Conservation (phyloP, 2,797 vertebrate species). For the Schizopygopsis malacanthus region DNA sequence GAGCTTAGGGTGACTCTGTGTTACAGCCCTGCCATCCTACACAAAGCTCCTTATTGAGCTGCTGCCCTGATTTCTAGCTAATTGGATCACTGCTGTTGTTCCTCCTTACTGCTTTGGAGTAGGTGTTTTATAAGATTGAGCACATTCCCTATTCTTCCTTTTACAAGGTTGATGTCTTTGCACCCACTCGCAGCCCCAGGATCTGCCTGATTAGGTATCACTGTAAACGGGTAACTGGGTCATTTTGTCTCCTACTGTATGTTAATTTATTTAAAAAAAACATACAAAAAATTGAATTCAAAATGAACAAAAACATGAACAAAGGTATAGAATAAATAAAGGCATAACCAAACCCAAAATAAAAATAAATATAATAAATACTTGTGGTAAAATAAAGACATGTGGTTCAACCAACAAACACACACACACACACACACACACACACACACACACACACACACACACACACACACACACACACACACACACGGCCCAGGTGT, state of each 20-base stretch:
- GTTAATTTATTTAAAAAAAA: background rate
- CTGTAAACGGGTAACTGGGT: background rate
- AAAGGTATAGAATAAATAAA: background rate
- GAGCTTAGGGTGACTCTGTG: constrained; percentile 62
- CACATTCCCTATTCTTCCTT: constrained; percentile 59
- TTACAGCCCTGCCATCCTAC: constrained; percentile 68
- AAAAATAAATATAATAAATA: background rate
- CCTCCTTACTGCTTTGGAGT: constrained; percentile 66
- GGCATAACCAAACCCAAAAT: background rate
- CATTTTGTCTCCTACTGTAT: background rate
- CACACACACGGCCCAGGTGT: too few relatives aligned
- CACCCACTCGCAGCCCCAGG: constrained; percentile 37
- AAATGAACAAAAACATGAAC: background rate
- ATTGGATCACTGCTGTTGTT: constrained; percentile 74
- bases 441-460: too few relatives aligned
- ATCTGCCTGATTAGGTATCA: constrained; percentile 16
- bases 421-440: too few relatives aligned
- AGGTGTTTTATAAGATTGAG: constrained; percentile 71
- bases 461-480: too few relatives aligned
- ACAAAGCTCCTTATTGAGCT: constrained; percentile 73
- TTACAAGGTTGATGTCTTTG: constrained; percentile 61
- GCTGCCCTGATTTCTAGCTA: constrained; percentile 72
- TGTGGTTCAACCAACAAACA: too few relatives aligned
- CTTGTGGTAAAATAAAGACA: too few relatives aligned
- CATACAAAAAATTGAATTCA: background rate